These are phyloP conservation scores for Aphaenogaster rudis DNA, from an alignment of 1,140 invertebrate species.

Conservation along the genomic window DNA sequence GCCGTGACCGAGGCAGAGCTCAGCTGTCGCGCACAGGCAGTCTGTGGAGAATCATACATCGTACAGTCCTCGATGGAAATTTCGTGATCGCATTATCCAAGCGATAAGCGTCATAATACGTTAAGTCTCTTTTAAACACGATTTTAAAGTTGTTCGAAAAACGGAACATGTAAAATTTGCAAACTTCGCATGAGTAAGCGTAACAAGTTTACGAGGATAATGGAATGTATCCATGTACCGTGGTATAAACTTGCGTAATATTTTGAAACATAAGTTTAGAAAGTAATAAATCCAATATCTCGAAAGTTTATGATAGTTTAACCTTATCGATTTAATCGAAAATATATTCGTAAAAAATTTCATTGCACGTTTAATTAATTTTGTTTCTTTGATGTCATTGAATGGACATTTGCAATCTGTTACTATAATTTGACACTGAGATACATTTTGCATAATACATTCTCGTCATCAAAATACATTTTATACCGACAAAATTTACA, in stretches of 20 bases:
- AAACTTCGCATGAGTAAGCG: not conserved
- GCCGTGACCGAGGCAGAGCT: constrained; percentile 72
- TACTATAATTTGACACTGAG: not conserved
- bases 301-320: not conserved
- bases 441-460: not conserved
- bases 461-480: not conserved
- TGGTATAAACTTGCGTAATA: constrained; percentile 26
- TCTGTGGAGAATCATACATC: constrained; percentile 69
- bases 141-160: constrained; percentile 3
- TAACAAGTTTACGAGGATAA: not conserved
- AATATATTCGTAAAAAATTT: constrained; percentile 22
- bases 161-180: constrained; percentile 9
- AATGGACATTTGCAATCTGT: not conserved
- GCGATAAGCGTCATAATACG: constrained; percentile 16
- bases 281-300: constrained; percentile 38
- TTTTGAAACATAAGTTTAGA: not conserved
- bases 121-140: not conserved
- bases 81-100: constrained; percentile 43
- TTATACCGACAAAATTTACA: not conserved
- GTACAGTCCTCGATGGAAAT: constrained; percentile 76
- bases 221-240: not conserved
- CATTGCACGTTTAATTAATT: not conserved
- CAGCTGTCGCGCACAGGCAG: constrained; percentile 76
- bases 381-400: not conserved
- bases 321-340: constrained; percentile 2